These are phyloP conservation scores for Artibeus jamaicensis DNA, from an alignment of 2,797 vertebrate genomes.

Conservation along the genomic window DNA sequence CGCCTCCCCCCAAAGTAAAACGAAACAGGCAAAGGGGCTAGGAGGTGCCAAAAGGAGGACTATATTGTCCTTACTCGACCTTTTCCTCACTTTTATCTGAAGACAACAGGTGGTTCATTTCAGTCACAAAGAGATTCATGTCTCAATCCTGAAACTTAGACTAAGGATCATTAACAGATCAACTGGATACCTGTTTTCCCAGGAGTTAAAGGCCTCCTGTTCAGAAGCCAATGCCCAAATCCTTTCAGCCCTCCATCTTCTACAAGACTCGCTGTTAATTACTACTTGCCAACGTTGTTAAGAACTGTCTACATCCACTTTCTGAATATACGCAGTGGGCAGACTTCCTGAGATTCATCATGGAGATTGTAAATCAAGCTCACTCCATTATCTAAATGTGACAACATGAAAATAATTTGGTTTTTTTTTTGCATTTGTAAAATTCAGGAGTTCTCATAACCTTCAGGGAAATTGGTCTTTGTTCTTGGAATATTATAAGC, in stretches of 20 bases:
- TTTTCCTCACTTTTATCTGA: not conserved
- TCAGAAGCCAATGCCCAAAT: not conserved
- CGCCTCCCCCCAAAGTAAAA: not conserved
- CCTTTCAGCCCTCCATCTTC: not conserved
- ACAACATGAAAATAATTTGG: not conserved
- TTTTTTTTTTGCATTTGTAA: not conserved
- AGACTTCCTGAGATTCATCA: not conserved
- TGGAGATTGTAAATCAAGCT: not conserved
- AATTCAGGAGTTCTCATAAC: constrained; percentile 36
- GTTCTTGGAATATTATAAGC: constrained; percentile 49
- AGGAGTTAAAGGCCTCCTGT: not conserved
- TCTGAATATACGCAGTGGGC: not conserved
- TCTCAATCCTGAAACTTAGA: not conserved
- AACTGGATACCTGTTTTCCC: not conserved
- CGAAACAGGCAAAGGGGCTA: constrained; percentile 2
- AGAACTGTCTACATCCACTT: not conserved
- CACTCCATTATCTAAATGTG: constrained; percentile 30
- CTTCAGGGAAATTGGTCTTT: constrained; percentile 60
- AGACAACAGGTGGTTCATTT: constrained; percentile 20
- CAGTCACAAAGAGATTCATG: not conserved
- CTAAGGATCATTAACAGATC: not conserved
- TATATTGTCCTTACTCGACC: not conserved
- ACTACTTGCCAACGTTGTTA: not conserved
- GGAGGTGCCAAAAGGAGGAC: constrained; percentile 10
- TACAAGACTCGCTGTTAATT: not conserved